A percentile compares a stretch with the other conserved stretches of the same genome.
These are phyloP conservation scores for Lampropteryx suffumata DNA, from an alignment of 2,888 invertebrate species.

Conservation along the genomic window DNA sequence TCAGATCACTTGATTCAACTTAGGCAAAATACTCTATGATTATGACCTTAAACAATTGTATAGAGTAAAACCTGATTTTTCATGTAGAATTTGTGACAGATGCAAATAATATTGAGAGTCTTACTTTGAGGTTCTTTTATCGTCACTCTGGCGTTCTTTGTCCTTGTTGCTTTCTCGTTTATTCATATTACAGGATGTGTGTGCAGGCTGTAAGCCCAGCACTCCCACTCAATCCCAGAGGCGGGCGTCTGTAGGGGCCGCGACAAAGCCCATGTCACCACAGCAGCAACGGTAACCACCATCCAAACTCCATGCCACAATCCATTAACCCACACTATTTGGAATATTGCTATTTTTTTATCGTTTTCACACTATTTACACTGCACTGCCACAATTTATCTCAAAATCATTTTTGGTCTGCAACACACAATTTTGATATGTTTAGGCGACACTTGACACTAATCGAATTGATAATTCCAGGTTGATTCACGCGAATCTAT, in stretches of 20 bases:
- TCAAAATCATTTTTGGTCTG: constrained; percentile 81
- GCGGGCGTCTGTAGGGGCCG: constrained; percentile 68
- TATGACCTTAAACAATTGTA: too few species aligned
- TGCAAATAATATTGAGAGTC: constrained; percentile 31
- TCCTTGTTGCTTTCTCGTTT: constrained; percentile 79
- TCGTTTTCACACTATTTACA: constrained; percentile 62
- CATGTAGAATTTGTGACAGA: neutral
- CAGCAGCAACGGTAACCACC: constrained; percentile 56
- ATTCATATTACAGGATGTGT: constrained; percentile 77
- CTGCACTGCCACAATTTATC: constrained; percentile 78
- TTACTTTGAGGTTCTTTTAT: constrained; percentile 80
- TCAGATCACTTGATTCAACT: too few species aligned
- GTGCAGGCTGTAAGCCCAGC: constrained; percentile 76
- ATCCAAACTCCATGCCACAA: constrained; percentile 67
- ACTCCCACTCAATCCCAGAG: constrained; percentile 74
- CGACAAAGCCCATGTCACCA: constrained; percentile 78
- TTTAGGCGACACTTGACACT: constrained; percentile 68
- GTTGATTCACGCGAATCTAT: constrained; percentile 51
- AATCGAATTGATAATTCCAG: constrained; percentile 27
- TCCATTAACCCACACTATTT: constrained; percentile 57
- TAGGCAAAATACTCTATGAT: too few species aligned
- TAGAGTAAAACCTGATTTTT: neutral
- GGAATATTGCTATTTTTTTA: constrained; percentile 63
- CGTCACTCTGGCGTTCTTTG: constrained; percentile 81
- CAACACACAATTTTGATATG: constrained; percentile 62